Conservation (phyloP, 1,140 invertebrate species). For the Schlechtendalia chinensis region DNA sequence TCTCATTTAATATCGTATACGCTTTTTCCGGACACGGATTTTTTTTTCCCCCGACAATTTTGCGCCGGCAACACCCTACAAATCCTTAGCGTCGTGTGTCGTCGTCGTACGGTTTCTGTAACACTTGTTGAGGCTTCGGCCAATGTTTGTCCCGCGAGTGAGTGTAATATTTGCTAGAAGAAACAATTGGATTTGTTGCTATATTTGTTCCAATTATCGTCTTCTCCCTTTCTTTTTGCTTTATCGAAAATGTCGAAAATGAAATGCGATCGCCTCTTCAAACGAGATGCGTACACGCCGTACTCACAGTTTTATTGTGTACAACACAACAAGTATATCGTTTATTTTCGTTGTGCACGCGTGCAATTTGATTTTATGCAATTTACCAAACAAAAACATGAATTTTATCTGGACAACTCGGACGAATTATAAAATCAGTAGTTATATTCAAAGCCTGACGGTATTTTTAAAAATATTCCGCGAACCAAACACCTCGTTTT, state of each 20-base stretch:
- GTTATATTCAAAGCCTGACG: no score
- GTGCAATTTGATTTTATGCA: no score
- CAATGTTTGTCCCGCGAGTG: background rate
- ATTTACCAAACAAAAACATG: no score
- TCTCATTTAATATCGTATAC: constrained; percentile 4
- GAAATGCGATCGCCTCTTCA: constrained; percentile 5
- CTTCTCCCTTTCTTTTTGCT: constrained; percentile 6
- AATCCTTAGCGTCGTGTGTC: constrained; percentile 39
- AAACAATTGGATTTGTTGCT: constrained; percentile 4
- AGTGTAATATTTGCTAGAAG: constrained; percentile 10
- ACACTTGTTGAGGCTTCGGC: constrained; percentile 25
- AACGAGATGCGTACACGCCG: background rate
- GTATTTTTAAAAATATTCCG: no score
- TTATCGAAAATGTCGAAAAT: constrained; percentile 18
- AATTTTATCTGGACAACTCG: no score
- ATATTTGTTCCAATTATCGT: constrained; percentile 18
- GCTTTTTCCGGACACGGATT: background rate
- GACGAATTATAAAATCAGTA: no score
- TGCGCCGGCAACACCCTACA: constrained; percentile 31
- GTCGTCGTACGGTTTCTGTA: constrained; percentile 39
- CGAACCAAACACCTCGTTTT: no score
- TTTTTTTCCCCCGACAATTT: background rate
- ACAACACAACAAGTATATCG: no score
- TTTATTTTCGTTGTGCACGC: no score
- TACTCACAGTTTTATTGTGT: no score